Percentiles rank a stretch among this genome's conserved stretches.
Conservation (phyloP, 2,113 vertebrate species). For the Rhinoderma darwinii region DNA sequence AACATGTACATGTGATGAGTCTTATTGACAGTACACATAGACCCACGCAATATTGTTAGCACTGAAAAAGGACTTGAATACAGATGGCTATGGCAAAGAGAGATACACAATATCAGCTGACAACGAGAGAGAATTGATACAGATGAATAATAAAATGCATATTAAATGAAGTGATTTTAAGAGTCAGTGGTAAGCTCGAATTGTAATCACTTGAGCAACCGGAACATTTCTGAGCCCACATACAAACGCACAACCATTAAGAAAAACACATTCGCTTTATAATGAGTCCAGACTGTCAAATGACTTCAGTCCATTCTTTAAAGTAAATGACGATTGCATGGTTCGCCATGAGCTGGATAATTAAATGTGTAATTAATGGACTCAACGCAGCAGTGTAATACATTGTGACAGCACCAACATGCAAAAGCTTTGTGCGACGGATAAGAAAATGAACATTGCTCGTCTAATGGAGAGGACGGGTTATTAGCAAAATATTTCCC, state of each 20-base stretch:
- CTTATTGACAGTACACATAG: constrained; percentile 13
- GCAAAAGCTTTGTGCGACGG: background rate
- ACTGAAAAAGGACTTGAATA: constrained; percentile 22
- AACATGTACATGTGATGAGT: background rate
- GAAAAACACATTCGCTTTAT: background rate
- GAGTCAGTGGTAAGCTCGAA: background rate
- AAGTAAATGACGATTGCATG: background rate
- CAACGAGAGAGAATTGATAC: background rate
- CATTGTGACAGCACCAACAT: constrained; percentile 17
- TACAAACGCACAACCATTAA: background rate
- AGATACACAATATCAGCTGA: background rate
- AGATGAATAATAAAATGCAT: constrained; percentile 21
- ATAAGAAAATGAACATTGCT: background rate
- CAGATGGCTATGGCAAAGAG: background rate
- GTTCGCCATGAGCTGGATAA: background rate
- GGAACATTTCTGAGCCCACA: background rate
- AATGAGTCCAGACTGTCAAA: background rate
- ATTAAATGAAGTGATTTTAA: constrained; percentile 11
- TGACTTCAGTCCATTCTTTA: background rate
- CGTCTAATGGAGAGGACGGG: background rate
- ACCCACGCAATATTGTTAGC: constrained; percentile 1
- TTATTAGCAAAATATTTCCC: constrained; percentile 2
- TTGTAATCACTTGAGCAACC: constrained; percentile 8
- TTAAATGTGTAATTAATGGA: constrained; percentile 13
- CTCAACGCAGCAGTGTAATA: background rate